Base-by-base conservation (phyloP, 2,797 vertebrate genomes). In the Poeciliopsis turneri region DNA sequence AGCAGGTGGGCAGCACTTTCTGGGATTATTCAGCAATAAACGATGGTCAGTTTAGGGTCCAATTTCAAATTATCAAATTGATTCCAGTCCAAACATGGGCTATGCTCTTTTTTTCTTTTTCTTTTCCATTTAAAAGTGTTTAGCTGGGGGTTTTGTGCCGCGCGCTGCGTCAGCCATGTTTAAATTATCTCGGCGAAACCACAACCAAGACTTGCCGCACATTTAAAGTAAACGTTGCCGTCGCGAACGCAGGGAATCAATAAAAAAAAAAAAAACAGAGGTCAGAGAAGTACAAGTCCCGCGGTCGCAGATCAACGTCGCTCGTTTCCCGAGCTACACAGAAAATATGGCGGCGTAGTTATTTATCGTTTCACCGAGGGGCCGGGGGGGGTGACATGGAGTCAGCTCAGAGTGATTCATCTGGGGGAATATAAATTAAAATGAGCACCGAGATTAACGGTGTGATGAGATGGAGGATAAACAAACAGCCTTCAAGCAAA, bases 391-490 rank as follows among this genome's bases (percentile, higher is more conserved):
- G 85, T 78, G 80, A 74, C 82, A 75, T 86, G 88, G 82, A 84
- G 86, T 91, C 80, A 89, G 80, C 83, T 79, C 4, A 25, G 75
- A 87, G 72, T 69, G 74, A 89, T 92, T 90, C 83, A 79, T 90
- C 86, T 76, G 53, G 77, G 78, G 88, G 83, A 73, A 39, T 70
- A 25, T 78, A 74, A 86, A 78, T 83, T 78, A 69, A 76, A 68
- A 82, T 69, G 64, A 74, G 79, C 28, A 66, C 74, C 72, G 72
- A 84, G 78, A 93, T 88, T 75, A 86, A 85, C 76, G 47, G 76
- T 7, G n/a, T 78, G 72, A 85, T 83, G 53, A 80, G 66, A 78
- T 75, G 80, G 83, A 71, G 70, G 53, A 78, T 53, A 30, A 7
- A 33, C n/a, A 49, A 61, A 30, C 25, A 25, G 55, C 85, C 79